Evolutionary conservation across 2,888 invertebrate genomes (phyloP).

Genomic region (Lissonota sp.): DNA sequence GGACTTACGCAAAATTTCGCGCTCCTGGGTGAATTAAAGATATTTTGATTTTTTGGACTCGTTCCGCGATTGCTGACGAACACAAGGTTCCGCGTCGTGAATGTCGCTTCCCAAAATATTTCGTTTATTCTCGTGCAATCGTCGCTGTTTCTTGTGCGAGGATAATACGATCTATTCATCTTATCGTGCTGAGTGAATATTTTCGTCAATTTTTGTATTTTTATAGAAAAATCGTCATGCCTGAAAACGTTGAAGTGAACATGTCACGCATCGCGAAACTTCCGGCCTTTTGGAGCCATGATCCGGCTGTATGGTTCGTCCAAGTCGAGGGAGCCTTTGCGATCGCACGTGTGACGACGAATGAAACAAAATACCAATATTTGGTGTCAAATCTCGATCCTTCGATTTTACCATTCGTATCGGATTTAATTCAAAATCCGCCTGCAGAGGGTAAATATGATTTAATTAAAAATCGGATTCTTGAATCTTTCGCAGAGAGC

Average conservation of each 20-base stretch:
- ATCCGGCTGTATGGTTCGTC: constrained; percentile 26
- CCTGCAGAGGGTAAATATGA: constrained; percentile 39
- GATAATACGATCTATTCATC: background rate
- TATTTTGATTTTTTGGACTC: background rate
- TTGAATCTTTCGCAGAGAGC: constrained; percentile 28
- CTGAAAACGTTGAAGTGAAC: background rate
- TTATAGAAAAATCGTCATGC: background rate
- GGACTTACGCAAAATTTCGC: background rate
- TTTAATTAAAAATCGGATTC: constrained; percentile 26
- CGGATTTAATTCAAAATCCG: constrained; percentile 38
- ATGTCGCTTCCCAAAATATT: background rate
- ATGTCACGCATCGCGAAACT: constrained; percentile 24
- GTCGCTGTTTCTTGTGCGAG: background rate
- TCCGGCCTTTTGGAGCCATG: constrained; percentile 17
- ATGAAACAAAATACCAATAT: constrained; percentile 30
- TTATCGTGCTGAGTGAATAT: background rate
- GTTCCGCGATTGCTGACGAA: background rate
- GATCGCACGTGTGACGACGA: background rate
- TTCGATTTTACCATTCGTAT: constrained; percentile 6
- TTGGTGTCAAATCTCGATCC: constrained; percentile 22
- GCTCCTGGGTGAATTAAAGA: background rate
- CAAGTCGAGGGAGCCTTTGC: constrained; percentile 26
- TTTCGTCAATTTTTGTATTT: background rate
- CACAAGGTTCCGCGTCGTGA: background rate
- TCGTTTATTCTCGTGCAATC: background rate